Percentiles rank a stretch among this genome's conserved stretches.
Conservation (phyloP, 2,113 vertebrate genomes). For the Notechis scutatus region DNA sequence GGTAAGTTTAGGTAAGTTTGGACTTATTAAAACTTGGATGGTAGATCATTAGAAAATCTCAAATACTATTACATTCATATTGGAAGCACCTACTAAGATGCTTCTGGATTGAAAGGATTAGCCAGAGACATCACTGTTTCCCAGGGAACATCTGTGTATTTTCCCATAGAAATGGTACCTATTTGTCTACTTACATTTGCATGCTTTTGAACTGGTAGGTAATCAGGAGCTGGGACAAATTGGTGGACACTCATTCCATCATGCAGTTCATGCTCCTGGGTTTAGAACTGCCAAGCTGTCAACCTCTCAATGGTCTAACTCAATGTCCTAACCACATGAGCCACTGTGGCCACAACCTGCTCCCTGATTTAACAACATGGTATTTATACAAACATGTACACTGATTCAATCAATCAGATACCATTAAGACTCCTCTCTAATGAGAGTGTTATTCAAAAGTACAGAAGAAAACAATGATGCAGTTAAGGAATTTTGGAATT, state of each 20-base stretch:
- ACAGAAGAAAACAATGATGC: background rate
- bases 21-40: background rate
- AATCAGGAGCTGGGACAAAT: background rate
- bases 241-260: background rate
- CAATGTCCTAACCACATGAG: background rate
- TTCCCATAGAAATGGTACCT: background rate
- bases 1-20: background rate
- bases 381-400: background rate
- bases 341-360: background rate
- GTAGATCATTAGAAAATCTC: background rate
- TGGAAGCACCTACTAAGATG: background rate
- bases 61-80: background rate
- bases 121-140: background rate
- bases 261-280: background rate
- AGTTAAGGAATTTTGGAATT: background rate
- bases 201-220: background rate
- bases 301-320: background rate
- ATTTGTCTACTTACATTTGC: background rate
- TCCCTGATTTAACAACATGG: background rate
- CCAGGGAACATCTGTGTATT: background rate
- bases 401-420: background rate
- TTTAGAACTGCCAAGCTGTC: background rate
- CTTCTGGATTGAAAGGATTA: background rate
- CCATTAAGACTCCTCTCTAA: background rate
- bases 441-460: background rate